Conservation (phyloP, 2,888 invertebrate genomes). For the Agelastica alni region DNA sequence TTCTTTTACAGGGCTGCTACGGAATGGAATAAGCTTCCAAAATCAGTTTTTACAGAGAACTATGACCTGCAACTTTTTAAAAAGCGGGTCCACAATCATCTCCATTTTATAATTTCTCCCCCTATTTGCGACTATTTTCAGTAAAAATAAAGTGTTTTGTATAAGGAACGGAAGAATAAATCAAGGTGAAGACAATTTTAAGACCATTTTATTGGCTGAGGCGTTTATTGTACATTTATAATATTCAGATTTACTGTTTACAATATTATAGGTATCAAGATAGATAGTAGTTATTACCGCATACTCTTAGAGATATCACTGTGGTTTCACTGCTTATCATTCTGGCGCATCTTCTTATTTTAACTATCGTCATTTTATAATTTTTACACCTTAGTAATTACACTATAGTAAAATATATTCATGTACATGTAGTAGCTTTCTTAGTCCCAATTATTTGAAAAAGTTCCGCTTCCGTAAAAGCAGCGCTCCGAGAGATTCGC, state of each 20-base stretch:
- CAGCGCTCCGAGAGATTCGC: background rate
- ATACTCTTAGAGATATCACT: conserved; percentile 51
- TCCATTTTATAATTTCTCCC: too few species aligned
- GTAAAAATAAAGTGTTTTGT: too few species aligned
- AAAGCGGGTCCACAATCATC: too few species aligned
- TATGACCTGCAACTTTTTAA: too few species aligned
- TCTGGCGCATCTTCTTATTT: conserved; percentile 38
- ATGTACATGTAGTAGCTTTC: conserved; percentile 49
- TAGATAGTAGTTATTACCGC: conserved; percentile 54
- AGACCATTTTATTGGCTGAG: conserved; percentile 58
- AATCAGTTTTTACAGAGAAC: too few species aligned
- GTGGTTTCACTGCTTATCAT: conserved; percentile 27
- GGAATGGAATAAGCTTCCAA: too few species aligned
- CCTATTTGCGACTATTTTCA: too few species aligned
- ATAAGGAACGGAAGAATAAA: background rate
- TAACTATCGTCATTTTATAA: conserved; percentile 41
- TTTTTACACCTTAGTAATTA: conserved; percentile 47
- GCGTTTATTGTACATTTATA: conserved; percentile 59
- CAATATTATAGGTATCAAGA: conserved; percentile 55
- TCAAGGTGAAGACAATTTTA: conserved; percentile 43
- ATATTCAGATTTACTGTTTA: conserved; percentile 56
- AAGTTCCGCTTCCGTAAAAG: background rate
- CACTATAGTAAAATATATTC: conserved; percentile 55
- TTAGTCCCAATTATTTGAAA: conserved; percentile 25
- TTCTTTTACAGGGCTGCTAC: too few species aligned